Base-by-base conservation (phyloP, 1,140 invertebrate species). In the Zaprionus davidi region DNA sequence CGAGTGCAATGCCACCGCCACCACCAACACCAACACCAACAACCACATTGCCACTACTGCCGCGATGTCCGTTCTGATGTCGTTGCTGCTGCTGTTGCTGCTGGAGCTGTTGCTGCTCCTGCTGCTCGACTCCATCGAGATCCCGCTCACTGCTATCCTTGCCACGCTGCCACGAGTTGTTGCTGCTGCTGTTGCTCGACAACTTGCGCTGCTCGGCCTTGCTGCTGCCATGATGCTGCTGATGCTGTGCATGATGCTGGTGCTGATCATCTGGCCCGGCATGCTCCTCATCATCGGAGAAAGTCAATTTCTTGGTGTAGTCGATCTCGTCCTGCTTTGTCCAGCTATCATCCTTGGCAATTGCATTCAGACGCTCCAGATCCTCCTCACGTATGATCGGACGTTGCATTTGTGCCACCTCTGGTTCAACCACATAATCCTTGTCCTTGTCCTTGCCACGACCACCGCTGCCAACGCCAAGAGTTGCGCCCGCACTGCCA, bases 381-480 rank as follows among this genome's bases (percentile, higher is more conserved):
- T 98, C 97, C 92, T 98, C 97, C 85, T 98, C 97, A 71, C 97
- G 97, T 55, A 99, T 97, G 56, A 99, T 98, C 38, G 97, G 97
- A 57, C 97, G 94, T 88, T 93, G 94, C 81, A 92, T 88, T 92
- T 92, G 93, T 84, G 82, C 91, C 60, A 92, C 79, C 72, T 93
- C 92, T 3, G 92, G 92, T 73, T 93, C 92, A 9, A 91, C 81
- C 3, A 91, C 79, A 41, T 85, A 92, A 57, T 92, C 91, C 60
- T 92, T 92, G 44, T 92, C 91, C 71, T 85, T 82, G 12, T 77
- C 81, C 17, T 77, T 91, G 41, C 72, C 79, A 12, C 59, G 63
- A 69, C 12, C 70, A 51, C 24, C 90, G 81, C 93, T 93, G 66
- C 44, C 78, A 17, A 34, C 31, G 66, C 44, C 78, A 17, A 34